phyloP scores from a whole-genome alignment of 1,140 invertebrate species.

The Araneus ventricosus region DNA sequence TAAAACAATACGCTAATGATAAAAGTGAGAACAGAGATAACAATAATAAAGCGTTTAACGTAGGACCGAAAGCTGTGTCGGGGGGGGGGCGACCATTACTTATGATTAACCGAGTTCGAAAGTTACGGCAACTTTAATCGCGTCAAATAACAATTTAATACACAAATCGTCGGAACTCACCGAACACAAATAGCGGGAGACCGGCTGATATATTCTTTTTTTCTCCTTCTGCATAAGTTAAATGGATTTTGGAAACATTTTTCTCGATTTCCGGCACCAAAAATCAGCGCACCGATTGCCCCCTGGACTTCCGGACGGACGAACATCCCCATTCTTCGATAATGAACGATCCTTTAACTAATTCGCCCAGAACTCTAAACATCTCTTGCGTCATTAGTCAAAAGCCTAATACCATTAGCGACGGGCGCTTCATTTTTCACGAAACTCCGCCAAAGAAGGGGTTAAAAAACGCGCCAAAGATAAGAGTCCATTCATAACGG shows the following conservation, averaged over 20 bases:
- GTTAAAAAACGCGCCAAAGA: background rate
- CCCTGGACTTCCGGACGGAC: background rate
- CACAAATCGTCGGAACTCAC: background rate
- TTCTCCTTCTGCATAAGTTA: background rate
- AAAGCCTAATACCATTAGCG: constrained; percentile 60
- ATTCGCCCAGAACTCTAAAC: background rate
- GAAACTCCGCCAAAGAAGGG: background rate
- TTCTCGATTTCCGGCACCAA: constrained; percentile 18
- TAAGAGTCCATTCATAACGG: background rate
- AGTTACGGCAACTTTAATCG: background rate
- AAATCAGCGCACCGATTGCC: background rate
- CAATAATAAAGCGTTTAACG: too few relatives aligned
- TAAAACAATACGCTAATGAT: too few relatives aligned
- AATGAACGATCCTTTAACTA: background rate
- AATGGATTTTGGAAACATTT: constrained; percentile 8
- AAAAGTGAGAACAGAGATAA: too few relatives aligned
- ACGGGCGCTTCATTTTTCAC: constrained; percentile 34
- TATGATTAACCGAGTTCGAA: background rate
- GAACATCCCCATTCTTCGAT: background rate
- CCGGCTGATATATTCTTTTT: background rate
- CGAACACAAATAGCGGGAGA: background rate
- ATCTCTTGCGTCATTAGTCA: constrained; percentile 55
- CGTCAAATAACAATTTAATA: background rate
- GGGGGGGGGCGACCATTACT: background rate
- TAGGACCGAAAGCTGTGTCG: background rate